Percentiles rank a stretch among this genome's conserved stretches.
phyloP scores from a whole-genome alignment of 2,797 vertebrate species.

The Mus minutoides region DNA sequence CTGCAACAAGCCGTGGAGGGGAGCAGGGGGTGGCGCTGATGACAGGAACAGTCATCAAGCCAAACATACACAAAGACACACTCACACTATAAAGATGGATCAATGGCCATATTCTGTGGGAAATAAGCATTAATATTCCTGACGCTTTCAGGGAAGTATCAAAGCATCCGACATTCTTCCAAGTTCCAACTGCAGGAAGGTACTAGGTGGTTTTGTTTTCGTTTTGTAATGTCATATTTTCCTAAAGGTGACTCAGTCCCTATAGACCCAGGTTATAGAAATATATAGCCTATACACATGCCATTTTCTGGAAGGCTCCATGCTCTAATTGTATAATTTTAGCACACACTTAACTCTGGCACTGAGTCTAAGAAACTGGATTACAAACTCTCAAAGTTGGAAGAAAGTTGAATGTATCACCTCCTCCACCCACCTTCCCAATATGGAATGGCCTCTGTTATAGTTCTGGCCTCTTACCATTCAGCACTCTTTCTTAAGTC shows the following conservation, averaged over 20 bases:
- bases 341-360: background rate
- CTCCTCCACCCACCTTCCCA: background rate
- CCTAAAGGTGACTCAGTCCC: background rate
- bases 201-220: background rate
- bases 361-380: background rate
- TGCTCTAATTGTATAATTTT: background rate
- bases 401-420: background rate
- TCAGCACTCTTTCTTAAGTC: background rate
- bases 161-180: background rate
- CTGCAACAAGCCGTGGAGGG: background rate
- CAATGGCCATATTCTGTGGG: background rate
- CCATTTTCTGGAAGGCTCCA: background rate
- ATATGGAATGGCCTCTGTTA: background rate
- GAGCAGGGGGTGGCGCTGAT: background rate
- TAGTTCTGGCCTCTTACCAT: background rate
- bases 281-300: background rate
- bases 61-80: background rate
- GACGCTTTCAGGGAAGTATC: background rate
- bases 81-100: conserved; percentile 25
- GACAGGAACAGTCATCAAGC: conserved; percentile 9
- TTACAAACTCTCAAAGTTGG: background rate
- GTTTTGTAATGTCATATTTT: background rate
- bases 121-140: conserved; percentile 39
- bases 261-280: background rate
- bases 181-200: background rate